Conservation (phyloP, 2,888 invertebrate species). For the Amorpha juglandis region DNA sequence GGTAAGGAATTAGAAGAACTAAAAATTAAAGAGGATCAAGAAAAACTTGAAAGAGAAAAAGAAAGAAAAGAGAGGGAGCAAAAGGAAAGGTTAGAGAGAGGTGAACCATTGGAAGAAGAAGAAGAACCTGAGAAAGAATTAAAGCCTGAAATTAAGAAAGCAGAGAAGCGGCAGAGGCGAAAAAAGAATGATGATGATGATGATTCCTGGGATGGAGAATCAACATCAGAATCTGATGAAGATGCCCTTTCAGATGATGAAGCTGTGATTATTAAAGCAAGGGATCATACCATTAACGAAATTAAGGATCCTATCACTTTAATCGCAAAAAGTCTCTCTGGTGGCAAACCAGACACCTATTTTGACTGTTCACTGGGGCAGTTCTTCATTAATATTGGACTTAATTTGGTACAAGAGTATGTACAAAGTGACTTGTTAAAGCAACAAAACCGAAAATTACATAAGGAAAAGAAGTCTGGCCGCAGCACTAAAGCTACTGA, state of each 20-base stretch:
- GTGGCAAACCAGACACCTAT: slow-evolving; percentile 87
- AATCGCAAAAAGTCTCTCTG: slow-evolving; percentile 71
- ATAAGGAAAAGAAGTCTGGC: slow-evolving; percentile 86
- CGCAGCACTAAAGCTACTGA: slow-evolving; percentile 89
- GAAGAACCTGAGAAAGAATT: slow-evolving; percentile 53
- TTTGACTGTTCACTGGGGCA: slow-evolving; percentile 95
- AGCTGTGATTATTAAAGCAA: slow-evolving; percentile 83
- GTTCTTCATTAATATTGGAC: slow-evolving; percentile 96
- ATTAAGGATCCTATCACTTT: slow-evolving; percentile 76
- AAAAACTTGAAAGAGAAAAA: slow-evolving; percentile 63
- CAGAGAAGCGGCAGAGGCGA: slow-evolving; percentile 64
- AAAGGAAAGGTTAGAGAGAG: slow-evolving; percentile 71
- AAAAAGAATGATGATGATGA: slow-evolving; percentile 82
- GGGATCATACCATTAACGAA: slow-evolving; percentile 80
- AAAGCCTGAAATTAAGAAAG: slow-evolving; percentile 59
- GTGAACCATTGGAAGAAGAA: slow-evolving; percentile 48
- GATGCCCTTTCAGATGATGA: slow-evolving; percentile 76
- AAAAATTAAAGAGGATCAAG: slow-evolving; percentile 69
- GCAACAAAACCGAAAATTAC: slow-evolving; percentile 94
- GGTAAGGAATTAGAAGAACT: slow-evolving; percentile 85
- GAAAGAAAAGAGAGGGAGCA: slow-evolving; percentile 68
- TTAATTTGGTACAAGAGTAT: slow-evolving; percentile 96
- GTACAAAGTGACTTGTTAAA: slow-evolving; percentile 96
- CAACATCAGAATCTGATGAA: slow-evolving; percentile 80
- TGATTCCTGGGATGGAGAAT: slow-evolving; percentile 85